Base-by-base conservation (phyloP, 2,888 invertebrate genomes). In the Drosophila nr. medialis region DNA sequence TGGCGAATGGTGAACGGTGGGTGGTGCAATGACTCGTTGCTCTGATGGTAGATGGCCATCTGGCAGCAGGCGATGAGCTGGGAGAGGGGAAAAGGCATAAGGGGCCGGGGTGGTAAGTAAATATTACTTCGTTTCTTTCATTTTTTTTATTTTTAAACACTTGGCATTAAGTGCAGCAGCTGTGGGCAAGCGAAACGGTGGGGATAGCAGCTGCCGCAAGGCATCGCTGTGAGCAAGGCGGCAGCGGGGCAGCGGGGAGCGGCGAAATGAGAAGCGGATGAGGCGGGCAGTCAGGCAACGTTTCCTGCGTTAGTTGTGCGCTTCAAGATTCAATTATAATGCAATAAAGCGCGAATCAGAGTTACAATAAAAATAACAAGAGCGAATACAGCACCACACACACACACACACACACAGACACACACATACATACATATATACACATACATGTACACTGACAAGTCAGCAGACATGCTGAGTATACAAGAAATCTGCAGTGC, bases 271-370 rank as follows among this genome's bases (percentile, higher is more conserved):
- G 42, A 21, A 54, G 58, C 51, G 68, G 69, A 59, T 67, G 72
- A 65, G 64, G 64, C 64, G 72, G 55, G 59, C 87, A 84, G 89
- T 87, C 88, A 85, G 88, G 68, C 89, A 85, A 71, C 88, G 88
- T 89, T 85, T 90, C 83, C 88, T 90, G 86, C 88, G 83, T 90
- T 88, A 83, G 84, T 85, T 85, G 86, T 85, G 85, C 86, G 83
- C 89, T 90, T 90, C 81, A 91, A 91, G 86, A 91, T 91, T 91
- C 91, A 91, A 91, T 92, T 92, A 91, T 90, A 91, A 90, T 89
- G 90, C 89, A 91, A 91, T 92, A 88, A 92, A 90, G 90, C 86
- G 86, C 84, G 90, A 91, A 91, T 91, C 90, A 91, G 80, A 79
- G 86, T 81, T 79, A 80, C 83, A 86, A 89, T 83, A 88, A 88